Evolutionary conservation across 1,140 invertebrate genomes (phyloP).

Genomic region (Papilio machaon): DNA sequence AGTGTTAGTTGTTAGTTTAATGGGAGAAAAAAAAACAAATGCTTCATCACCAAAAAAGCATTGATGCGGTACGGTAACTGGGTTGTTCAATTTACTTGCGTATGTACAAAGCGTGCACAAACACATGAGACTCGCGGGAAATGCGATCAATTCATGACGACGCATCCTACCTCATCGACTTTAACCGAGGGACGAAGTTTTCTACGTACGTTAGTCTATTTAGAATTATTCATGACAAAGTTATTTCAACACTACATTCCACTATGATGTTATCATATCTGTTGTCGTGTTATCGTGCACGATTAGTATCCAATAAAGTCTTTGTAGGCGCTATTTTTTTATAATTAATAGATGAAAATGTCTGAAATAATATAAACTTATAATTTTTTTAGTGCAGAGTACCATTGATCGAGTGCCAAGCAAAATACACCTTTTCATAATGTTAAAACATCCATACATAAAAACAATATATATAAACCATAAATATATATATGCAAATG

Average conservation of each 20-base stretch:
- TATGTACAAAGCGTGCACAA: constrained; percentile 1
- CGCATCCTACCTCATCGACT: too few relatives aligned
- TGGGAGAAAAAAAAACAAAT: background rate
- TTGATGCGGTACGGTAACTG: background rate
- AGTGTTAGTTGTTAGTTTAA: constrained; percentile 1
- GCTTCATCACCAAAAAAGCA: too few relatives aligned
- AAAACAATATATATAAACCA: background rate
- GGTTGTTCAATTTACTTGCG: background rate
- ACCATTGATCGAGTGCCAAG: background rate
- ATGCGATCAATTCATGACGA: background rate
- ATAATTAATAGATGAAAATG: background rate
- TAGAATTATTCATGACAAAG: background rate
- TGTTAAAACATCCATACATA: constrained; percentile 19
- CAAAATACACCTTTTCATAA: background rate
- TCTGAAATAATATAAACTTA: background rate
- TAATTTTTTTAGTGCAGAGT: background rate
- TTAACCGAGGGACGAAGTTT: too few relatives aligned
- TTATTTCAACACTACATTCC: too few relatives aligned
- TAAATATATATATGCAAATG: background rate
- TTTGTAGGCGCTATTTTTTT: background rate
- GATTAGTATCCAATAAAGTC: background rate
- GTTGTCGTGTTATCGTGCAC: too few relatives aligned
- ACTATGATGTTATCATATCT: background rate
- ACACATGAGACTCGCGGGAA: background rate
- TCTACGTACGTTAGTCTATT: background rate